phyloP scores from a whole-genome alignment of 2,113 vertebrate species.

The Elachura formosa region DNA sequence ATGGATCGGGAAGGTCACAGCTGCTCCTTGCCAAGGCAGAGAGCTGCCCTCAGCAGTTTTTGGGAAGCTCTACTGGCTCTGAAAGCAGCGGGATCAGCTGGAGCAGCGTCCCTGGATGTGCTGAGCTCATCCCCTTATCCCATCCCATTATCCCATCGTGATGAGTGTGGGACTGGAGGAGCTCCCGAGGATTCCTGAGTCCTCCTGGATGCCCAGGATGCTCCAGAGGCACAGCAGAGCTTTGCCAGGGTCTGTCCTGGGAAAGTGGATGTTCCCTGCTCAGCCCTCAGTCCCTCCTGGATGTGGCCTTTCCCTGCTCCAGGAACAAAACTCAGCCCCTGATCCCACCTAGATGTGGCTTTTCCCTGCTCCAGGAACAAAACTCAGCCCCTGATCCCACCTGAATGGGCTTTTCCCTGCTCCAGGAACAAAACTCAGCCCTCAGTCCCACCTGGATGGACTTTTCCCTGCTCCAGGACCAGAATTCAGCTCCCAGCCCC shows the following conservation, averaged over 20 bases:
- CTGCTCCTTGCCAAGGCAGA: background rate
- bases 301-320: background rate
- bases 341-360: accelerated
- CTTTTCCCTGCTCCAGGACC: background rate
- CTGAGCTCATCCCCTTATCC: background rate
- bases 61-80: background rate
- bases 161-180: accelerated
- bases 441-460: background rate
- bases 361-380: accelerated
- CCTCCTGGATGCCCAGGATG: background rate
- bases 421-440: background rate
- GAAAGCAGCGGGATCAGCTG: accelerated
- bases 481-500: background rate
- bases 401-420: background rate
- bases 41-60: accelerated
- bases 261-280: background rate
- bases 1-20: background rate
- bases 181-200: no score
- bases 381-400: no score
- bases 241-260: background rate
- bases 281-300: accelerated
- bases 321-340: accelerated
- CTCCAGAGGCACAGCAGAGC: background rate
- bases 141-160: background rate
- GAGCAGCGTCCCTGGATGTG: background rate